A percentile compares a stretch with the other conserved stretches of the same genome.
Evolutionary conservation across 1,140 invertebrate species (phyloP).

Genomic region (Parapsyche elsis): DNA sequence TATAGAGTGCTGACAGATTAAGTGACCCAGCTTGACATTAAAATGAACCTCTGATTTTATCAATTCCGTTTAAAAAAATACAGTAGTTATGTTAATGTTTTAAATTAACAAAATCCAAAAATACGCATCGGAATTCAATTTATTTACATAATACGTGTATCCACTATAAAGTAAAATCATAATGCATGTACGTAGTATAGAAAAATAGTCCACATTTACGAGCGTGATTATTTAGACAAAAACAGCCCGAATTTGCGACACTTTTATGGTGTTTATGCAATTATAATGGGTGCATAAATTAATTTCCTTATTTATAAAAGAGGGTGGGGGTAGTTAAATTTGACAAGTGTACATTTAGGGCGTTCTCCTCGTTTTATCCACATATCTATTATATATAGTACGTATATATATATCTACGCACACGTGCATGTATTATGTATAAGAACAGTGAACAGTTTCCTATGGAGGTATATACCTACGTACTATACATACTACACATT

Average conservation of each 20-base stretch:
- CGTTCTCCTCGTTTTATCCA: neutral
- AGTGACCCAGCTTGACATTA: too few relatives aligned
- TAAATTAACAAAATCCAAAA: too few relatives aligned
- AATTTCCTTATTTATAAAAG: conserved; percentile 32
- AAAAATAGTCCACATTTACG: neutral
- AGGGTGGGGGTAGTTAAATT: conserved; percentile 31
- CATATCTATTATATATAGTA: neutral
- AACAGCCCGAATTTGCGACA: conserved; percentile 9
- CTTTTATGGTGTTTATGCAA: conserved; percentile 34
- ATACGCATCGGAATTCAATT: too few relatives aligned
- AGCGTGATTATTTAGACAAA: neutral
- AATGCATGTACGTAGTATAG: neutral
- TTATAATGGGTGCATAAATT: conserved; percentile 36
- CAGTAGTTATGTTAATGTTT: too few relatives aligned
- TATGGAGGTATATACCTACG: neutral
- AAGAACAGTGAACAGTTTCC: neutral
- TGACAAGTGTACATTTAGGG: neutral
- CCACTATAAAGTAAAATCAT: neutral
- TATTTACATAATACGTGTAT: too few relatives aligned
- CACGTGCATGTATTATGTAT: neutral
- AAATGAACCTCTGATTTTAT: too few relatives aligned
- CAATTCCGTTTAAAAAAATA: too few relatives aligned
- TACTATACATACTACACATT: conserved; percentile 45
- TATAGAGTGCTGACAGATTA: neutral
- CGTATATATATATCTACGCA: neutral